Base-by-base conservation (phyloP, 2,113 vertebrate genomes). In the Chloebia gouldiae region DNA sequence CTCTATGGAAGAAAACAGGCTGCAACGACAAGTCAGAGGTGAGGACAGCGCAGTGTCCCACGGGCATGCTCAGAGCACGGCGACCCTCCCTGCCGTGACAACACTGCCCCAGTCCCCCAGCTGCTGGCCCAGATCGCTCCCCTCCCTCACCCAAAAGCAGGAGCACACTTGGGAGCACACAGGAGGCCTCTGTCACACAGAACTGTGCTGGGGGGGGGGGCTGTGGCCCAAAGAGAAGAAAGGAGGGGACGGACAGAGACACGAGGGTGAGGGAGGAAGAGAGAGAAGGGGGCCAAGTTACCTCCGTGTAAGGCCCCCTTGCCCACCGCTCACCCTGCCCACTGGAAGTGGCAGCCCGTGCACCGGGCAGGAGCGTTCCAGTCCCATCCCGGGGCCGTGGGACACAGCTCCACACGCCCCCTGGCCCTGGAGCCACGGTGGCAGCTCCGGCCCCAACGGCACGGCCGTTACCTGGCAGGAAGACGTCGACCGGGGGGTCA, bases 401-500 rank as follows among this genome's bases (percentile, higher is more conserved):
- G 57, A n/a, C 23, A 35, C 64, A 3, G 8, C 20, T 1, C 23
- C 60, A 23, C 49, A 37, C 4, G 2, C 2, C 24, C 59, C 24
- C 1, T 10, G 0, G 40, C 54, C 61, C 15, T 0, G 2, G 42
- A 71, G 59, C 64, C 3, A 0, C 1, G 0, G 17, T 0, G 2
- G 2, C 56, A 27, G 68, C 64, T 9, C 35, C 0, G 1, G 13
- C 25, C 92, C 80, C 92, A 19, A 19, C 1, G 2, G 22, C 3
- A 0, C 0, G 1, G 72, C 68, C 9, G 0, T 86, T 97, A 99
- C 98, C 98, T 97, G 98, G 98, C 94, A 99, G 97, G 95, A 97
- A 99, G 56, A 98, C 95, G 5, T 99, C 98, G 0, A 98, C 98
- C 0, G 98, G 97, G 2, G 98, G 96, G 70, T 98, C 98, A 1